Evolutionary conservation across 2,113 vertebrate species (phyloP).

Genomic region (Perca schrenkii): DNA sequence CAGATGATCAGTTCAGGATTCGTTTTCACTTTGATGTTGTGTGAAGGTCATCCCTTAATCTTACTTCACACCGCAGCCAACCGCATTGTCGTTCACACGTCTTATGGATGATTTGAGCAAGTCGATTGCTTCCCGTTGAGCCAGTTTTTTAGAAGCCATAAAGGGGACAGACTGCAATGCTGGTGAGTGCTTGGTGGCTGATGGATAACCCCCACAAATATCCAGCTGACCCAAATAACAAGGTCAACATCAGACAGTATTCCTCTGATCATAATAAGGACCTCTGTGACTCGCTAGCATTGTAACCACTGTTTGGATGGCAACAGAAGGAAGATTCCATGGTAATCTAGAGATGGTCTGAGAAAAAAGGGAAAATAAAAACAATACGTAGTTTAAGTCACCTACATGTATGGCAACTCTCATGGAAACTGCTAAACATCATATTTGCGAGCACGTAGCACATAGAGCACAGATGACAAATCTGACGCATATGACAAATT

Average conservation of each 20-base stretch:
- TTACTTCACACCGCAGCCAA: conserved; percentile 20
- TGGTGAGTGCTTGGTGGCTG: conserved; percentile 22
- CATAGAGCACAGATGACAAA: background rate
- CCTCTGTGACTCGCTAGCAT: background rate
- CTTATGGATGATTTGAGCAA: conserved; percentile 56
- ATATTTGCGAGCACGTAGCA: background rate
- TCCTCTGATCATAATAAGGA: background rate
- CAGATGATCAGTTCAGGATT: conserved; percentile 58
- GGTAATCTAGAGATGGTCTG: background rate
- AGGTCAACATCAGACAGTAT: conserved; percentile 15
- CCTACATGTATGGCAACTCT: background rate
- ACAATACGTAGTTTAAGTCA: background rate
- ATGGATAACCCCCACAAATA: conserved; percentile 34
- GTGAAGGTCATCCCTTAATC: conserved; percentile 73
- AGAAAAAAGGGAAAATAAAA: background rate
- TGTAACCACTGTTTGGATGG: background rate
- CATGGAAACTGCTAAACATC: background rate
- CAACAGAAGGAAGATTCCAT: background rate
- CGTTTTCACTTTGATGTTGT: conserved; percentile 51
- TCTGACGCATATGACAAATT: background rate
- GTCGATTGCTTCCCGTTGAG: conserved; percentile 50
- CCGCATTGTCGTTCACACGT: conserved; percentile 27
- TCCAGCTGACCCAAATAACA: conserved; percentile 8
- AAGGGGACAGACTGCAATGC: conserved; percentile 14
- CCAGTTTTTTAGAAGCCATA: conserved; percentile 21